These are phyloP conservation scores for Punctoribates punctum DNA, from an alignment of 2,888 invertebrate species.

Conservation along the genomic window DNA sequence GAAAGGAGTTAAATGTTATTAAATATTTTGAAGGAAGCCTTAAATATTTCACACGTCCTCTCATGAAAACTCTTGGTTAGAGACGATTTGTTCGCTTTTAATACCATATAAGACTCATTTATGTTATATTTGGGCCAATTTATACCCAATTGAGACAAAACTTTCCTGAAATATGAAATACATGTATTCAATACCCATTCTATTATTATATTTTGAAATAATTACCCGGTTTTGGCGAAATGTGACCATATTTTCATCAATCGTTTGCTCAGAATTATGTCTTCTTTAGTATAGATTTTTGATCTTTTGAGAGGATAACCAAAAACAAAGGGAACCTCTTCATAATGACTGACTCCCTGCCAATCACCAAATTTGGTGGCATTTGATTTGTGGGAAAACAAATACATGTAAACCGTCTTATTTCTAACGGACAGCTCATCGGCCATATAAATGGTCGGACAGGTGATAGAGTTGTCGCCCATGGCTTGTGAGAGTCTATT, in stretches of 20 bases:
- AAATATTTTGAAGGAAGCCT: conserved; percentile 6
- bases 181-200: background rate
- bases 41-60: conserved; percentile 30
- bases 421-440: background rate
- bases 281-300: background rate
- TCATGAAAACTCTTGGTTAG: background rate
- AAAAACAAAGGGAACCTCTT: conserved; percentile 29
- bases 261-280: background rate
- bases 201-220: background rate
- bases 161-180: background rate
- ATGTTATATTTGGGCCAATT: background rate
- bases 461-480: conserved; percentile 11
- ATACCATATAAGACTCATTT: conserved; percentile 17
- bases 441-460: conserved; percentile 22
- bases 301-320: background rate
- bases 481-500: background rate
- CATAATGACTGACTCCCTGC: conserved; percentile 1
- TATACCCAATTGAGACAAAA: background rate
- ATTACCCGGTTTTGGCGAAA: conserved; percentile 38
- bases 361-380: background rate
- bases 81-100: background rate
- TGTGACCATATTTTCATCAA: conserved; percentile 35
- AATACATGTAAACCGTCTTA: conserved; percentile 25
- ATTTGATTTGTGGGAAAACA: background rate
- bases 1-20: background rate